phyloP scores from a whole-genome alignment of 2,888 invertebrate species.

The Cryptocephalus primarius region DNA sequence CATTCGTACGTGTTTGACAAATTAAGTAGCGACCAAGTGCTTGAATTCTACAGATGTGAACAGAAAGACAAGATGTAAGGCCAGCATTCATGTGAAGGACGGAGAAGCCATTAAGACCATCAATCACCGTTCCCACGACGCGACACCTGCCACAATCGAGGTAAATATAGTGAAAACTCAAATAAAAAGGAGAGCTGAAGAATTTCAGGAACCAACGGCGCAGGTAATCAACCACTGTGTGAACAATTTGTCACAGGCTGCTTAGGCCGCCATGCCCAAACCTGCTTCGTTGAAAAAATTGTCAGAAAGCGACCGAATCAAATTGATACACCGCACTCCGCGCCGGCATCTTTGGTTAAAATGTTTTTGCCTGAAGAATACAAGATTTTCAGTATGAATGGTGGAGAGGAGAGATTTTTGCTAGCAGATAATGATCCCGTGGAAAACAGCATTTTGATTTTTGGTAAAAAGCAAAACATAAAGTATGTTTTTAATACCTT shows the following conservation, averaged over 20 bases:
- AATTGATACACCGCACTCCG: conserved; percentile 1
- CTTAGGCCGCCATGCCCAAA: background rate
- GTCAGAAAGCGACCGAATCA: background rate
- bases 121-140: background rate
- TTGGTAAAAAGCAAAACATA: background rate
- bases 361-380: background rate
- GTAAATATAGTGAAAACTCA: conserved; percentile 1
- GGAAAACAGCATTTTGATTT: background rate
- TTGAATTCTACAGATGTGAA: too few relatives aligned
- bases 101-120: background rate
- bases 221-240: conserved; percentile 3
- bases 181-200: conserved; percentile 1
- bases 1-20: background rate
- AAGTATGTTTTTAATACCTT: background rate
- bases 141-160: background rate
- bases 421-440: conserved; percentile 1
- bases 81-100: background rate
- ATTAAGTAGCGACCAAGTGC: too few relatives aligned
- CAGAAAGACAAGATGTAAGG: background rate
- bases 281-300: background rate
- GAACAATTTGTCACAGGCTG: background rate
- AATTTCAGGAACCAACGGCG: conserved; percentile 1
- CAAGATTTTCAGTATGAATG: background rate
- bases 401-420: conserved; percentile 2
- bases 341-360: background rate